phyloP scores from a whole-genome alignment of 2,888 invertebrate species.

The Nomada ruficornis region DNA sequence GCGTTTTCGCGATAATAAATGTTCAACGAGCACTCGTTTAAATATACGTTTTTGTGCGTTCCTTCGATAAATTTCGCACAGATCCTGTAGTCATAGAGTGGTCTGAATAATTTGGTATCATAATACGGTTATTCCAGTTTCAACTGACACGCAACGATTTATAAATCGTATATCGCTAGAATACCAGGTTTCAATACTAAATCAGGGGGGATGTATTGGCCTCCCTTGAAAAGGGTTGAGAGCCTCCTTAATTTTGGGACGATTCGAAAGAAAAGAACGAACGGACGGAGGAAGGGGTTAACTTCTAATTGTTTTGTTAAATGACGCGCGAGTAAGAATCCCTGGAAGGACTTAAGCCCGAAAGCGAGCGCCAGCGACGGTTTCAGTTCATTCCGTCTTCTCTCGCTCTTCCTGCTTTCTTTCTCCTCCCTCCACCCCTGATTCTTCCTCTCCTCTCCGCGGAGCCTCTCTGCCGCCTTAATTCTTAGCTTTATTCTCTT shows the following conservation, averaged over 20 bases:
- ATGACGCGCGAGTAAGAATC: constrained; percentile 85
- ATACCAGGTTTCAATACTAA: constrained; percentile 9
- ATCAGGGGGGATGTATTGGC: constrained; percentile 19
- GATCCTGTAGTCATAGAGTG: too few species aligned
- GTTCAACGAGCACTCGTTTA: too few species aligned
- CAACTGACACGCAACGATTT: not conserved
- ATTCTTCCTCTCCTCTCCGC: constrained; percentile 55
- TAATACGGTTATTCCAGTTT: too few species aligned
- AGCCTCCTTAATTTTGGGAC: constrained; percentile 73
- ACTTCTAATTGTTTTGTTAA: constrained; percentile 85
- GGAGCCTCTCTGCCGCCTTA: constrained; percentile 80
- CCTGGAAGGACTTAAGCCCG: constrained; percentile 83
- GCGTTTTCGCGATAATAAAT: too few species aligned
- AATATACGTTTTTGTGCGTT: too few species aligned
- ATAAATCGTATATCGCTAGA: constrained; percentile 12
- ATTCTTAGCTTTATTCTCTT: constrained; percentile 85
- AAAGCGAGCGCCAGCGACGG: constrained; percentile 75
- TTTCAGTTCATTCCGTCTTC: constrained; percentile 78
- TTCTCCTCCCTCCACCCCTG: constrained; percentile 41
- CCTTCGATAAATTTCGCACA: too few species aligned
- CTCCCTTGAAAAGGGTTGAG: constrained; percentile 49
- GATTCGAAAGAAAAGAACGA: constrained; percentile 78
- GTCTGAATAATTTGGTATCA: too few species aligned
- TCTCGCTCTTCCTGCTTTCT: constrained; percentile 56
- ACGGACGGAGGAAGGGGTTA: constrained; percentile 81